Evolutionary conservation across 2,888 invertebrate genomes (phyloP).

Genomic region (Diplolepis rosae): DNA sequence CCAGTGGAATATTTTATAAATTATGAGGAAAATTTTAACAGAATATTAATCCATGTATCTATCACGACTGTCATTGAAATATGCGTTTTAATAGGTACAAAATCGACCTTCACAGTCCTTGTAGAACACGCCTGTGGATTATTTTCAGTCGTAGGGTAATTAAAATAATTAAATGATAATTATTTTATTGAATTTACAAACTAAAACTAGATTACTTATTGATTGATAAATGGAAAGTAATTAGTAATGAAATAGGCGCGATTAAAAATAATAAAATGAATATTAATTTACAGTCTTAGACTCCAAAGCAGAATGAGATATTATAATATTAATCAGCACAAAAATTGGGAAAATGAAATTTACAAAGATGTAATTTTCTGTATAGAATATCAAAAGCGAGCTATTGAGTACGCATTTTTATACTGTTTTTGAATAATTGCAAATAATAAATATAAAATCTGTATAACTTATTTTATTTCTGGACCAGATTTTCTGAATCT

Average conservation of each 20-base stretch:
- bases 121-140: constrained; percentile 9
- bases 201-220: too few species aligned
- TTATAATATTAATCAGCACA: too few species aligned
- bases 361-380: constrained; percentile 4
- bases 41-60: constrained; percentile 13
- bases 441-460: not conserved
- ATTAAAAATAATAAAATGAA: too few species aligned
- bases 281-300: not conserved
- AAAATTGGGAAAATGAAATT: not conserved
- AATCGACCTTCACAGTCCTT: constrained; percentile 11
- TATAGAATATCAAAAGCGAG: constrained; percentile 6
- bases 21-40: constrained; percentile 25
- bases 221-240: too few species aligned
- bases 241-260: too few species aligned
- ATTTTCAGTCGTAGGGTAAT: constrained; percentile 21
- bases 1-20: constrained; percentile 21
- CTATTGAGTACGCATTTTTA: constrained; percentile 4
- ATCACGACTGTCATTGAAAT: constrained; percentile 7
- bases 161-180: not conserved
- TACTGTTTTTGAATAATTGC: not conserved
- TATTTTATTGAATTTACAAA: not conserved
- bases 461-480: not conserved
- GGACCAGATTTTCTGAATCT: not conserved
- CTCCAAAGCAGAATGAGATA: not conserved
- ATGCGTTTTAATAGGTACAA: not conserved